These are phyloP conservation scores for Colletes latitarsis DNA, from an alignment of 1,140 invertebrate genomes.

Conservation along the genomic window DNA sequence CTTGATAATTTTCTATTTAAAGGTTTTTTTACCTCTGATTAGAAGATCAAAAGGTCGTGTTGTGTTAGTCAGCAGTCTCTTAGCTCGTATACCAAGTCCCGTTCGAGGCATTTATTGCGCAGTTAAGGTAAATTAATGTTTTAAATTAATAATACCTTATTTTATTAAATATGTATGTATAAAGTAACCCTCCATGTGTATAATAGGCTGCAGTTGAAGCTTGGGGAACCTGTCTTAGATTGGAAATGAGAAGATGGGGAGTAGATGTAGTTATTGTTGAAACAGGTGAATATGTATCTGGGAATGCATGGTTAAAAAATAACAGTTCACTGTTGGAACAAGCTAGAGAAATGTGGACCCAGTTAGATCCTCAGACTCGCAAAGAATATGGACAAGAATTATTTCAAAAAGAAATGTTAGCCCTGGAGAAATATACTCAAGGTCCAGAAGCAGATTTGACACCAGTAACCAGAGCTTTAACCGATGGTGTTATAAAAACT, in stretches of 20 bases:
- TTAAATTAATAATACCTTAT: not conserved
- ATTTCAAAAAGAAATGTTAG: constrained; percentile 89
- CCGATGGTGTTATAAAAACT: constrained; percentile 88
- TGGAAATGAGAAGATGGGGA: constrained; percentile 89
- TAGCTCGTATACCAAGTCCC: constrained; percentile 89
- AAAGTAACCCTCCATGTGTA: constrained; percentile 29
- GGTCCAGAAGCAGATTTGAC: constrained; percentile 86
- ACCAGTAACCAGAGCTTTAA: constrained; percentile 86
- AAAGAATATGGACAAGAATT: constrained; percentile 90
- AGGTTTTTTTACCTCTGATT: constrained; percentile 90
- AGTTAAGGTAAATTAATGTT: constrained; percentile 79
- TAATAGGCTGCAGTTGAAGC: constrained; percentile 89
- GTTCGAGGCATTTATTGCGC: constrained; percentile 91
- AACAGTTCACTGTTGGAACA: constrained; percentile 86
- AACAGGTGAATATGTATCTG: constrained; percentile 90
- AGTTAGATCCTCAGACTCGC: constrained; percentile 87
- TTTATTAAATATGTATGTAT: not conserved
- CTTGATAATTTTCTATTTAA: constrained; percentile 35
- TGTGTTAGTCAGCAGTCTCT: constrained; percentile 84
- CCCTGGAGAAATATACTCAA: constrained; percentile 89
- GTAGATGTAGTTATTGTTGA: constrained; percentile 90
- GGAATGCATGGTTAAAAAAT: constrained; percentile 88
- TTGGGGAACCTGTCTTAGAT: constrained; percentile 89
- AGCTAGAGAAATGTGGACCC: constrained; percentile 90
- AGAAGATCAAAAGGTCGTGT: constrained; percentile 88